phyloP scores from a whole-genome alignment of 23 tunicate species.

The Trididemnum clinides region DNA sequence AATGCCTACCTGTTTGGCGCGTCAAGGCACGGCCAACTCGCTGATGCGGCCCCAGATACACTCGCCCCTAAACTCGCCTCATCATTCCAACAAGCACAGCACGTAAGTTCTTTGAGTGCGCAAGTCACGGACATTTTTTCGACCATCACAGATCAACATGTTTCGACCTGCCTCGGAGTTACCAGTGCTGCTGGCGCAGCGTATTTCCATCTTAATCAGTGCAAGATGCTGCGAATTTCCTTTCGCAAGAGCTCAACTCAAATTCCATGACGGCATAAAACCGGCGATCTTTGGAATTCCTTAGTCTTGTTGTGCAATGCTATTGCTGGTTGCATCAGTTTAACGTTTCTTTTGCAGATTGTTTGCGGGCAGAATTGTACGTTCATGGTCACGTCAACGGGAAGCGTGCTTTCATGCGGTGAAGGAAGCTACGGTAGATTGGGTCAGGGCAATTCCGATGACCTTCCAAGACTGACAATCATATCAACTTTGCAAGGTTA shows the following conservation, averaged over 20 bases:
- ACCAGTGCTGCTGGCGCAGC: no score
- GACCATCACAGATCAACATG: no score
- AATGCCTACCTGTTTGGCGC: constrained; percentile 82
- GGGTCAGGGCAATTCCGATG: constrained; percentile 99
- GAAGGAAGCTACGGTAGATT: constrained; percentile 99
- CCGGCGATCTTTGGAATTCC: no score
- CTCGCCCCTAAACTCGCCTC: constrained; percentile 31
- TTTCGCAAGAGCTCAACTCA: no score
- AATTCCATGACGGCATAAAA: no score
- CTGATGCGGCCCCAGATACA: constrained; percentile 43
- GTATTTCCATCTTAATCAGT: no score
- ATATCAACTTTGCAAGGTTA: constrained; percentile 84
- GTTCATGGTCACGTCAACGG: constrained; percentile 73
- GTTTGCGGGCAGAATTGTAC: constrained; percentile 97
- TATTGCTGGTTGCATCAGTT: not conserved
- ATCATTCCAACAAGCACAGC: constrained; percentile 72
- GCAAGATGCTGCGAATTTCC: no score
- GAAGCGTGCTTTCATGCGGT: constrained; percentile 82
- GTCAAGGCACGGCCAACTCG: constrained; percentile 89
- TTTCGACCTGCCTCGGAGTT: no score
- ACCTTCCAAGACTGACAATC: constrained; percentile 61
- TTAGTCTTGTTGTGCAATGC: not conserved
- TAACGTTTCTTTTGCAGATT: constrained; percentile 12
- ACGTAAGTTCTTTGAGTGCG: constrained; percentile 34
- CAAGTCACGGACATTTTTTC: no score